These are phyloP conservation scores for Budorcas taxicolor DNA, from an alignment of 2,113 vertebrate species.

Conservation along the genomic window DNA sequence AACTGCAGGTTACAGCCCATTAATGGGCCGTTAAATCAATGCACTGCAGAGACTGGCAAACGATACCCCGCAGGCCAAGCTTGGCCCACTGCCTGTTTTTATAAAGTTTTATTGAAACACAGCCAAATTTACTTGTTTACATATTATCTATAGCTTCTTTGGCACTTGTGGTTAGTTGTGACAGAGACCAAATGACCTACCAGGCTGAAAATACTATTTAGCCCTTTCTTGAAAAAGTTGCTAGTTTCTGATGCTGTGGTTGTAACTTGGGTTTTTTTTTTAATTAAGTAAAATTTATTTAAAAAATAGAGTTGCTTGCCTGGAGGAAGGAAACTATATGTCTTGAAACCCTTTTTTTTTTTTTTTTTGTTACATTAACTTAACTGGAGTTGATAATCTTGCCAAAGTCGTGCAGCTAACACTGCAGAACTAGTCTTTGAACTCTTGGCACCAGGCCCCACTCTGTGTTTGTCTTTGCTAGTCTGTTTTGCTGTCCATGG, in stretches of 20 bases:
- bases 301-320: not conserved
- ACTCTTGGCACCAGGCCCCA: not conserved
- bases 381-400: not conserved
- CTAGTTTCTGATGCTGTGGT: not conserved
- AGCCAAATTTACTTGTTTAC: not conserved
- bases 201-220: not conserved
- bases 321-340: not conserved
- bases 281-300: not conserved
- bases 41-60: not conserved
- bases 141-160: not conserved
- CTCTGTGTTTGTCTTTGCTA: not conserved
- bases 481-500: not conserved
- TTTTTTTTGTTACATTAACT: not conserved
- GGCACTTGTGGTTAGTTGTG: not conserved
- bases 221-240: not conserved
- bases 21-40: not conserved
- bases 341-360: not conserved
- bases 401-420: not conserved
- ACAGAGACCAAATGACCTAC: not conserved
- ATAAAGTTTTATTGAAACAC: not conserved
- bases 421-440: not conserved
- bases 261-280: not conserved
- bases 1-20: not conserved
- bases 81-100: not conserved
- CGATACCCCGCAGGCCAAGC: not conserved